Percentiles rank a stretch among this genome's conserved stretches.
phyloP scores from a whole-genome alignment of 2,888 invertebrate genomes.

The Volucella zonaria region DNA sequence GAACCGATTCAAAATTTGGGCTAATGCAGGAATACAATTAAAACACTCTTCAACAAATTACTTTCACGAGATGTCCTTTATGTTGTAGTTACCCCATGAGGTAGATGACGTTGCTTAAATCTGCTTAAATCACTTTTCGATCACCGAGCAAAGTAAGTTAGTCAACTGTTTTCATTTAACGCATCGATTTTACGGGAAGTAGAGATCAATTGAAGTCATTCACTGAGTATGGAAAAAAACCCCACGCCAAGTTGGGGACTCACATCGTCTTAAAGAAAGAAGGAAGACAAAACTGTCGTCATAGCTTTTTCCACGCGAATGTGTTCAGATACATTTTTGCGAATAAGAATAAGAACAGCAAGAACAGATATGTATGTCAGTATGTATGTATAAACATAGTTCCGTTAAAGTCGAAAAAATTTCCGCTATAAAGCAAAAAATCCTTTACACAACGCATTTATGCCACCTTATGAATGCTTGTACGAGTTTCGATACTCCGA shows the following conservation, averaged over 20 bases:
- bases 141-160: too few species aligned
- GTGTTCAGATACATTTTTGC: neutral
- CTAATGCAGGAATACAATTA: too few species aligned
- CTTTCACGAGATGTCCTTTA: too few species aligned
- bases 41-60: too few species aligned
- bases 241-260: conserved; percentile 46
- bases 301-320: neutral
- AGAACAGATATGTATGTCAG: neutral
- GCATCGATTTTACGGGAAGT: neutral
- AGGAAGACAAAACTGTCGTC: conserved; percentile 32
- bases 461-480: conserved; percentile 28
- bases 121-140: too few species aligned
- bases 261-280: conserved; percentile 11
- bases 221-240: conserved; percentile 23
- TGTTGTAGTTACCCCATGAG: too few species aligned
- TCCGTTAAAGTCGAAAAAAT: conserved; percentile 45
- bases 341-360: conserved; percentile 28
- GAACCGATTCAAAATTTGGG: too few species aligned
- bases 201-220: neutral
- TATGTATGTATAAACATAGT: neutral
- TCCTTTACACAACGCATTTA: neutral
- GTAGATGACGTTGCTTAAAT: too few species aligned
- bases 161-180: too few species aligned
- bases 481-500: conserved; percentile 35
- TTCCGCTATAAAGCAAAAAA: conserved; percentile 52